phyloP scores from a whole-genome alignment of 1,140 invertebrate species.

The Drusus annulatus region DNA sequence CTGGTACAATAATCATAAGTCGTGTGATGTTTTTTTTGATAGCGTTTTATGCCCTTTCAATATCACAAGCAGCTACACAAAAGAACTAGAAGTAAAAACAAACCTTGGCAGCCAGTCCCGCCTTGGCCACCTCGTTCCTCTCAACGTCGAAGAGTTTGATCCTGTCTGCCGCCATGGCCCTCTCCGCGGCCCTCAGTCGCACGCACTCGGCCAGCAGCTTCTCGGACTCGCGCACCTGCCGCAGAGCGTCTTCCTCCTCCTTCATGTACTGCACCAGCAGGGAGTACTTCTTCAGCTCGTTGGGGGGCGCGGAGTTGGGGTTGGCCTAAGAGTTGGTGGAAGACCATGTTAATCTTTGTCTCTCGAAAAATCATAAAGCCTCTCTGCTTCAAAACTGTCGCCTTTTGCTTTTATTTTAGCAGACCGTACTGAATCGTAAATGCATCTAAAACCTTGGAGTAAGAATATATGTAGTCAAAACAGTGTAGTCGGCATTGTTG shows the following conservation, averaged over 20 bases:
- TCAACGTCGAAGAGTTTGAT: conserved; percentile 69
- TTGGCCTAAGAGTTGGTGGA: conserved; percentile 61
- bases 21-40: no score
- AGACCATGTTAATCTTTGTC: no score
- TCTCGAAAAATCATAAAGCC: no score
- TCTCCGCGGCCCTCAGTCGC: conserved; percentile 62
- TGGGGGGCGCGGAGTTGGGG: conserved; percentile 61
- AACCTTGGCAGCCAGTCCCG: conserved; percentile 68
- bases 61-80: no score
- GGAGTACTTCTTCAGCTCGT: conserved; percentile 73
- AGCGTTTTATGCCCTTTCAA: no score
- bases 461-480: no score
- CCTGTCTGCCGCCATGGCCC: conserved; percentile 62
- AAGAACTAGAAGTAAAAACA: not conserved
- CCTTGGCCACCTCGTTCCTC: conserved; percentile 69
- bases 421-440: no score
- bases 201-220: conserved; percentile 65
- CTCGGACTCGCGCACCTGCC: conserved; percentile 66
- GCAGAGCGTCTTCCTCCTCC: conserved; percentile 63
- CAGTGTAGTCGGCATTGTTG: no score
- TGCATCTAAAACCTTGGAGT: no score
- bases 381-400: no score
- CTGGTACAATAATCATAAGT: no score
- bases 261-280: conserved; percentile 66
- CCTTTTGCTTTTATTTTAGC: no score